phyloP scores from a whole-genome alignment of 2,888 invertebrate genomes.

The Poecilobothrus nobilitatus region DNA sequence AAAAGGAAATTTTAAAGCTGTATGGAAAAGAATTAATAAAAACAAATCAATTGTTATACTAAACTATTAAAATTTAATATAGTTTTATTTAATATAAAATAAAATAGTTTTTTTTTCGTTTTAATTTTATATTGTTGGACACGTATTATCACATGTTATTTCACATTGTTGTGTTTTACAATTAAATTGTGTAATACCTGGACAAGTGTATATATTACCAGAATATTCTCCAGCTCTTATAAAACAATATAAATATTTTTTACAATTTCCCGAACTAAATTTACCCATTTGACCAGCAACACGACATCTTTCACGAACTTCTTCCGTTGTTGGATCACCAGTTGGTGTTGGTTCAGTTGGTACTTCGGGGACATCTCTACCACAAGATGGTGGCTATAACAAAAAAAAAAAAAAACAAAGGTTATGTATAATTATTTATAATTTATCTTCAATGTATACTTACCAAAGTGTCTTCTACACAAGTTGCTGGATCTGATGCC shows the following conservation, averaged over 20 bases:
- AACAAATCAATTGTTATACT: too few species aligned
- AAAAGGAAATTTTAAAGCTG: too few species aligned
- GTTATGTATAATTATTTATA: not conserved
- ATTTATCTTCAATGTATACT: not conserved
- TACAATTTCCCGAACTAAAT: not conserved
- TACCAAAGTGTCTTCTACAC: not conserved
- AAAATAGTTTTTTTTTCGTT: too few species aligned
- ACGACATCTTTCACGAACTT: not conserved
- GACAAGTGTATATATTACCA: not conserved
- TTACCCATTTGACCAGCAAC: not conserved
- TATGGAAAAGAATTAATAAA: too few species aligned
- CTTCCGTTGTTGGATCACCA: not conserved
- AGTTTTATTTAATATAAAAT: too few species aligned
- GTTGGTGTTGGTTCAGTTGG: not conserved
- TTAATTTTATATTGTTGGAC: not conserved
- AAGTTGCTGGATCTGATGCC: too few species aligned
- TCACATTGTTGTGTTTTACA: constrained; percentile 4
- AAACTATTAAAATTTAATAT: too few species aligned
- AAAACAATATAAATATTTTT: not conserved
- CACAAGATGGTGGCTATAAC: not conserved
- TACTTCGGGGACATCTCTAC: not conserved
- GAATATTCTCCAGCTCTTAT: not conserved
- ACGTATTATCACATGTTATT: not conserved
- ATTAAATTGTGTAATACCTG: not conserved
- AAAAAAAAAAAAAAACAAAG: not conserved